Evolutionary conservation across 2,113 vertebrate species (phyloP), one percentile per base, ranked within the genome.

Genomic region (Butorides virescens): DNA sequence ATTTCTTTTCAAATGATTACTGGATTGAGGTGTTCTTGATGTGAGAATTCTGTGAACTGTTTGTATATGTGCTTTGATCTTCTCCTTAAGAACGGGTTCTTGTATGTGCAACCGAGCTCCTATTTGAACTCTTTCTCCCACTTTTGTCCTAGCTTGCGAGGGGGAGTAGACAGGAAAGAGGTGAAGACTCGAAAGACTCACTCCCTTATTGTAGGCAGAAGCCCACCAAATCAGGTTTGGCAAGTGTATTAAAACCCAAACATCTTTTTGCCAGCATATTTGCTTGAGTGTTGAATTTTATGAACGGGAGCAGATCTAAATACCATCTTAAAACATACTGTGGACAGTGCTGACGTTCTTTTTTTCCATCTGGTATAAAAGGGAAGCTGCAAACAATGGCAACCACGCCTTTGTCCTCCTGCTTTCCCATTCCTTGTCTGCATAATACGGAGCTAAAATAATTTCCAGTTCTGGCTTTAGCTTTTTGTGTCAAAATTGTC

Each of bases 331-430:
- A 77, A 81, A 8, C 32, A 13, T 4, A 1, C 22, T 25, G n/a
- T 36, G 65, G 37, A 34, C 52, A 36, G 46, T 37, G 47, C 55
- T 90, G 78, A 30, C 9, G 0, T 84, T 79, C 39, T 39, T 61
- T 77, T 89, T 68, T 68, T 37, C 91, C 73, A 78, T 72, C 56
- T 95, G 61, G 15, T 85, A 11, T 29, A 9, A 49, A 93, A 86
- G 80, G 88, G 95, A 94, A 95, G 47, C 91, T 81, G 56, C 76
- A 74, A 90, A 94, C 93, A 94, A 82, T 82, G 80, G 76, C 76
- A 94, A 2, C 91, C 86, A 79, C 27, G 16, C 91, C 93, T 95
- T 81, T 88, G 79, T 91, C 56, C 86, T 96, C 26, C 56, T 93
- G 79, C 86, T 84, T 91, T 96, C 86, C 50, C 61, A 62, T 81